Conservation (phyloP, 2,888 invertebrate genomes). For the Pheosia tremula region DNA sequence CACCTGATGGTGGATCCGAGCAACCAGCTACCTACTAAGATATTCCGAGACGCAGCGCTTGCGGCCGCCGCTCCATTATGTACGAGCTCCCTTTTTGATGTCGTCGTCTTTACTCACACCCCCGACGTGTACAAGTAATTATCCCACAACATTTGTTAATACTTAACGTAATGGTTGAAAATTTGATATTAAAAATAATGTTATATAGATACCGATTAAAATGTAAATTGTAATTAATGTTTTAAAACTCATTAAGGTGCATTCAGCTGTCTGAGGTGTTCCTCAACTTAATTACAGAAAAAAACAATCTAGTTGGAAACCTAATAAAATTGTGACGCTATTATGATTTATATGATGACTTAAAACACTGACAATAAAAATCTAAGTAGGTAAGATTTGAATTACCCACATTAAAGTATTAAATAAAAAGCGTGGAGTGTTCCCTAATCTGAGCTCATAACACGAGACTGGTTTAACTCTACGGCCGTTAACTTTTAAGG, state of each 20-base stretch:
- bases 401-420: neutral
- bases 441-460: slow-evolving; percentile 46
- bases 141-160: slow-evolving; percentile 31
- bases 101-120: slow-evolving; percentile 46
- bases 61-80: slow-evolving; percentile 70
- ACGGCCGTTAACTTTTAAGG: slow-evolving; percentile 43
- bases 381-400: no score
- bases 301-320: no score
- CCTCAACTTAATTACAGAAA: no score
- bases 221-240: no score
- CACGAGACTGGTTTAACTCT: slow-evolving; percentile 46
- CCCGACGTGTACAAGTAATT: slow-evolving; percentile 44
- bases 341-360: no score
- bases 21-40: slow-evolving; percentile 64
- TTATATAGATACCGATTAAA: no score
- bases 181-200: neutral
- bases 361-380: no score
- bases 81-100: slow-evolving; percentile 61
- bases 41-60: slow-evolving; percentile 70
- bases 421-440: slow-evolving; percentile 24
- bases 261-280: no score
- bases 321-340: no score
- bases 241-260: no score
- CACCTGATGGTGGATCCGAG: slow-evolving; percentile 51
- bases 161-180: slow-evolving; percentile 22